Base-by-base conservation (phyloP, 2,888 invertebrate genomes). In the Abrostola tripartita region DNA sequence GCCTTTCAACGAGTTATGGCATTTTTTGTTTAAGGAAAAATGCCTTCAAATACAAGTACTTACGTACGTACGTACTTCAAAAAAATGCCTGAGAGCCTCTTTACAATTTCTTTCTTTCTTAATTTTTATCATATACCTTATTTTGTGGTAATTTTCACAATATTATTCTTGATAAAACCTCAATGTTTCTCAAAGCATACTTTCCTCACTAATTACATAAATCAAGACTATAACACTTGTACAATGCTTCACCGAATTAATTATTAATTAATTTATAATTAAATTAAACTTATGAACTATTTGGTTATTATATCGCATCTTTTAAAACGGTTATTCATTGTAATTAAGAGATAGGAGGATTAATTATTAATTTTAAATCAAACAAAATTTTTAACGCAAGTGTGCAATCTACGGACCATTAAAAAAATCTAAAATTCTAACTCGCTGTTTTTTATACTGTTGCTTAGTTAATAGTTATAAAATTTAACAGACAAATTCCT, bases 261-360 rank as follows among this genome's bases (percentile, higher is more conserved):
- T 52, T 41, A 53, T 50, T 37, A 41, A 52, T 53, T 53, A 53
- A 11, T 49, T 47, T 47, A 59, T 50, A 8, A 47, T 10, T 64
- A 49, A 56, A 42, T 42, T 14, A 10, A 44, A 37, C 69, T 79
- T 80, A 81, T 8, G 53, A 64, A 61, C 81, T 88, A 87, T 79
- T 89, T 89, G 89, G 89, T 89, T 89, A 88, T 64, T 47, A 52
- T 74, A 88, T 89, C 88, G 89, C 88, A 88, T 89, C 85, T 65
- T 71, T 67, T 59, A 58, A 44, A 24, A 54, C 65, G 66, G 73
- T 61, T 73, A 65, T 52, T 63, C 70, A 64, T 61, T 59, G 53
- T 61, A 24, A 24, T 70, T 61, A 50, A 65, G 59, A 76, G 67
- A 69, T 71, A 71, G 24, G 24, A 24, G 24, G 24, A 24, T 24